Evolutionary conservation across 64 coral and sea anemone genomes (phyloP), one percentile per base, ranked within the genome.

Genomic region (Dendrophyllia cribrosa): DNA sequence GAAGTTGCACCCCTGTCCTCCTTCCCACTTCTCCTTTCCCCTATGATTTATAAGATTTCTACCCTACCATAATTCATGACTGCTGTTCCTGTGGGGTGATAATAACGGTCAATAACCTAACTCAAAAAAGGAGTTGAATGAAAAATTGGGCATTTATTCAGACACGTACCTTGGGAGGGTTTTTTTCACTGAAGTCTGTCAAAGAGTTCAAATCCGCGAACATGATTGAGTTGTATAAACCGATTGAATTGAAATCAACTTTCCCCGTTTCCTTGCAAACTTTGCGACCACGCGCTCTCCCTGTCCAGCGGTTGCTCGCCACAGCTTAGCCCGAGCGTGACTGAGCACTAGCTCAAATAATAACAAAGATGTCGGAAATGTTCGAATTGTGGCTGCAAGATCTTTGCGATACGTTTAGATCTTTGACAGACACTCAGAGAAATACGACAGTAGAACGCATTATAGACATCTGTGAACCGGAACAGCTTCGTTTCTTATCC

Each of bases 401-500:
- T 81, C 49, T 94, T 15, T 93, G 86, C 46, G 87, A 90, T 72
- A 75, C 91, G 19, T 99, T 96, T 26, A 77, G 51, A 51, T 68
- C 87, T 86, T 89, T 99, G 68, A 85, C 91, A 51, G 88, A 99
- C 92, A 48, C 44, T 66, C 87, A 99, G n/a, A 99, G 93, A 83
- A 99, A 94, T 91, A 63, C 59, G 22, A 87, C 91, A 13, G 91
- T 99, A 17, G 91, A 93, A 51, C 58, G 80, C 20, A 53, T 99
- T 10, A 88, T 99, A 87, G 83, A 75, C 51, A 75, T 85, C 6
- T 96, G 87, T 76, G 97, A 91, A 88, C 97, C 97, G 25, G 91
- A 91, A 13, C 97, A 99, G 91, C 88, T 96, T 64, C 83, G 94
- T 64, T 94, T 96, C 62, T 70, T 99, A 21, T 99, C 94, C 24